Conservation (phyloP, 2,888 invertebrate genomes). For the Prenolepis imparis region DNA sequence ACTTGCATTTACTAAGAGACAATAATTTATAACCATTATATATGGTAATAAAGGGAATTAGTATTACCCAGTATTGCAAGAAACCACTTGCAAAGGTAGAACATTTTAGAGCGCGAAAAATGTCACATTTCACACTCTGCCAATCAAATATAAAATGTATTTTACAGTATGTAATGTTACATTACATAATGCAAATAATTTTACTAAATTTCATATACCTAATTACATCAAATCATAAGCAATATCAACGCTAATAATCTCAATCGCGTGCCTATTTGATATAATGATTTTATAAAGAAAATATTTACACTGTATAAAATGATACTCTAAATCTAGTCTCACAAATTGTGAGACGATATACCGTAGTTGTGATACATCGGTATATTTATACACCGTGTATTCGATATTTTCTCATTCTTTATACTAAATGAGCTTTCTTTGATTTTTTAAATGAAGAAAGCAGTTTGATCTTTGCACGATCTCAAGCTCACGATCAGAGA, state of each 20-base stretch:
- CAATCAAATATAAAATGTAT: constrained; percentile 10
- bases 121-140: not conserved
- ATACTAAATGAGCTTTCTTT: not conserved
- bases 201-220: constrained; percentile 9
- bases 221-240: constrained; percentile 34
- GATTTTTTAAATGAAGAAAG: constrained; percentile 8
- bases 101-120: not conserved
- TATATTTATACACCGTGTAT: not conserved
- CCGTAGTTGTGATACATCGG: not conserved
- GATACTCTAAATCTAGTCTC: constrained; percentile 3
- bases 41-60: constrained; percentile 56
- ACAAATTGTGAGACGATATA: not conserved
- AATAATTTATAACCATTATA: constrained; percentile 57
- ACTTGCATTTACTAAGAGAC: constrained; percentile 33
- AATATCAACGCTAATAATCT: constrained; percentile 33
- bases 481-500: constrained; percentile 9
- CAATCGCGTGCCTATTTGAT: constrained; percentile 51
- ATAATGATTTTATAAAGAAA: constrained; percentile 27
- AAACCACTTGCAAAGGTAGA: constrained; percentile 30
- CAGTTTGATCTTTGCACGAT: constrained; percentile 14
- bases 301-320: constrained; percentile 7
- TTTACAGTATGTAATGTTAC: constrained; percentile 19
- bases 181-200: constrained; percentile 11
- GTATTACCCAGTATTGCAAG: constrained; percentile 69
- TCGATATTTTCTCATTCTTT: constrained; percentile 18